Conservation (phyloP, 2,113 vertebrate species). For the Ranitomeya variabilis region DNA sequence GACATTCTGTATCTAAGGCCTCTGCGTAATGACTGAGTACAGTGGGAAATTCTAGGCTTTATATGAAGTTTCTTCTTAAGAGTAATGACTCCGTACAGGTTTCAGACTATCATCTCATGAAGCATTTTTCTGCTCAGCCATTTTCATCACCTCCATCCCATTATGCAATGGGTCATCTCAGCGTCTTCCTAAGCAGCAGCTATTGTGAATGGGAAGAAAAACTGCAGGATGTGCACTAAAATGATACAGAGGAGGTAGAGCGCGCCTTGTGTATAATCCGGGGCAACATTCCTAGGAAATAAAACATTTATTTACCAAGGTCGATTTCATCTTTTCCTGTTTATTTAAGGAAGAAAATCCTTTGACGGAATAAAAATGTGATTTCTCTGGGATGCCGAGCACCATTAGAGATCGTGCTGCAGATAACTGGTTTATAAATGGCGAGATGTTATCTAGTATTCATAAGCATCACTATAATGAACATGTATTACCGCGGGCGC, state of each 20-base stretch:
- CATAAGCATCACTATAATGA: slow-evolving; percentile 21
- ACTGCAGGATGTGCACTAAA: not conserved
- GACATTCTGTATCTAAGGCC: no score
- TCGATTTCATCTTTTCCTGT: slow-evolving; percentile 36
- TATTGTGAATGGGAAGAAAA: not conserved
- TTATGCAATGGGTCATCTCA: slow-evolving; percentile 1
- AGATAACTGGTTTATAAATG: not conserved
- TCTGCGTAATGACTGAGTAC: not conserved
- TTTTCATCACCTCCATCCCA: not conserved
- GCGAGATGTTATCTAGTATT: not conserved
- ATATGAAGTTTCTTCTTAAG: not conserved
- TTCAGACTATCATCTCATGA: not conserved
- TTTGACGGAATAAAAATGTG: slow-evolving; percentile 12
- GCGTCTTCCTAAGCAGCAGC: not conserved
- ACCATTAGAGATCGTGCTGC: not conserved
- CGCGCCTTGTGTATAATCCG: not conserved
- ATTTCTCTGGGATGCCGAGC: not conserved
- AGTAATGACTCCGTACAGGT: not conserved
- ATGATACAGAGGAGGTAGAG: not conserved
- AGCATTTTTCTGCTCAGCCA: not conserved
- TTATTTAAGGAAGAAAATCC: not conserved
- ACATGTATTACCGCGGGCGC: not conserved
- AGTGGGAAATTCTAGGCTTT: not conserved
- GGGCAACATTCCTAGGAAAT: slow-evolving; percentile 14
- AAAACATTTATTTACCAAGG: not conserved